Conservation (phyloP, 2,113 vertebrate species). For the Rhea pennata region DNA sequence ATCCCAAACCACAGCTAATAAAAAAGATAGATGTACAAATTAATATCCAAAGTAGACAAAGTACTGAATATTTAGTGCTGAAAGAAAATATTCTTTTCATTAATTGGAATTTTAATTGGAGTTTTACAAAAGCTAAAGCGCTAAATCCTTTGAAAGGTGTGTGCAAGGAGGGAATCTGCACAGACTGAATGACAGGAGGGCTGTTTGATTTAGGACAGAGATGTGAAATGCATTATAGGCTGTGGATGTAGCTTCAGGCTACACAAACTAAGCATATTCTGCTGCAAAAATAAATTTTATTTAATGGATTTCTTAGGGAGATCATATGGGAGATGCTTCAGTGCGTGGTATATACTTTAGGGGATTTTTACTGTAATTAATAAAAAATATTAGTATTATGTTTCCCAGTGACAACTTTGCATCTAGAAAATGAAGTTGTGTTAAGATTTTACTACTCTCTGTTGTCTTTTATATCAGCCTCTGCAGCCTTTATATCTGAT, state of each 20-base stretch:
- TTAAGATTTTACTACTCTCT: slow-evolving; percentile 32
- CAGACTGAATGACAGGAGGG: fast-evolving
- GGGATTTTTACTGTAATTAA: slow-evolving; percentile 15
- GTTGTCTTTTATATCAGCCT: not conserved
- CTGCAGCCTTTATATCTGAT: slow-evolving; percentile 36
- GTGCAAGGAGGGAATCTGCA: not conserved
- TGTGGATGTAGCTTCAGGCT: not conserved
- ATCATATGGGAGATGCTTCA: slow-evolving; percentile 3
- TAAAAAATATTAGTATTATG: slow-evolving; percentile 53
- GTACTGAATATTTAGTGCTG: not conserved
- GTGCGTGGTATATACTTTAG: not conserved
- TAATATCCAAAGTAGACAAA: not conserved
- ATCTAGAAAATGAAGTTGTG: slow-evolving; percentile 33
- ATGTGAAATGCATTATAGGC: not conserved
- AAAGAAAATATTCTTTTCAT: not conserved
- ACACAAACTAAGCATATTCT: not conserved
- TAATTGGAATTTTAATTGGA: slow-evolving; percentile 16
- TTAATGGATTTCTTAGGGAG: slow-evolving; percentile 19
- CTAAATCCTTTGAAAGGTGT: not conserved
- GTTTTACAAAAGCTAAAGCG: not conserved
- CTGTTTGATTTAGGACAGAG: not conserved
- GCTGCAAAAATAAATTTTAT: slow-evolving; percentile 1
- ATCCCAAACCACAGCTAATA: not conserved
- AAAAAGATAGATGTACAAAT: not conserved
- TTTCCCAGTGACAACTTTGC: slow-evolving; percentile 55